Conservation (phyloP, 2,113 vertebrate species). For the Megaleporinus macrocephalus region DNA sequence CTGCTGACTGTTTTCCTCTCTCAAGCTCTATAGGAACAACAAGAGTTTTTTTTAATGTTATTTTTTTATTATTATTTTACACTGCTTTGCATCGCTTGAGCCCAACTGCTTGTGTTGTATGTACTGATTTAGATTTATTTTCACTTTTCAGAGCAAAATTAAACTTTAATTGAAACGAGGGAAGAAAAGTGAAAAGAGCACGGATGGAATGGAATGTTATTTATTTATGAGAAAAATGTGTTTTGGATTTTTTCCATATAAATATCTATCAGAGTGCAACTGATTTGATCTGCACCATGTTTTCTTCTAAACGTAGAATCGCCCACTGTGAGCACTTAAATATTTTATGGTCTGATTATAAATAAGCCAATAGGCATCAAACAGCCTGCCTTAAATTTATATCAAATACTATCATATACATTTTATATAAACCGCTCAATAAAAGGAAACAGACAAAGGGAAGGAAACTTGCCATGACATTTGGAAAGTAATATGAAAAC, state of each 20-base stretch:
- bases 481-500: too few relatives aligned
- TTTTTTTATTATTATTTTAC: not conserved
- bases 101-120: not conserved
- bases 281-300: not conserved
- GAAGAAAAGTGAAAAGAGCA: not conserved
- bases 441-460: not conserved
- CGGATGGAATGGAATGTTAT: not conserved
- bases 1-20: conserved; percentile 40
- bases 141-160: not conserved
- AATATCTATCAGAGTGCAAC: not conserved
- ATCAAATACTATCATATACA: not conserved
- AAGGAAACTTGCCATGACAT: too few relatives aligned
- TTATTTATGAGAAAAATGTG: not conserved
- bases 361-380: not conserved
- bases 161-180: not conserved
- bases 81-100: not conserved
- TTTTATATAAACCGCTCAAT: not conserved
- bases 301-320: not conserved
- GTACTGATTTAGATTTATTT: not conserved
- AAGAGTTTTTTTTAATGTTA: not conserved
- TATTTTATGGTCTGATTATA: not conserved
- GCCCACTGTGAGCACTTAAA: not conserved
- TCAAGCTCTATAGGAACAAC: not conserved
- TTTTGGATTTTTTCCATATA: not conserved
- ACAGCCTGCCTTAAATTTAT: not conserved